These are phyloP conservation scores for Limonius californicus DNA, from an alignment of 1,140 invertebrate species.

Conservation along the genomic window DNA sequence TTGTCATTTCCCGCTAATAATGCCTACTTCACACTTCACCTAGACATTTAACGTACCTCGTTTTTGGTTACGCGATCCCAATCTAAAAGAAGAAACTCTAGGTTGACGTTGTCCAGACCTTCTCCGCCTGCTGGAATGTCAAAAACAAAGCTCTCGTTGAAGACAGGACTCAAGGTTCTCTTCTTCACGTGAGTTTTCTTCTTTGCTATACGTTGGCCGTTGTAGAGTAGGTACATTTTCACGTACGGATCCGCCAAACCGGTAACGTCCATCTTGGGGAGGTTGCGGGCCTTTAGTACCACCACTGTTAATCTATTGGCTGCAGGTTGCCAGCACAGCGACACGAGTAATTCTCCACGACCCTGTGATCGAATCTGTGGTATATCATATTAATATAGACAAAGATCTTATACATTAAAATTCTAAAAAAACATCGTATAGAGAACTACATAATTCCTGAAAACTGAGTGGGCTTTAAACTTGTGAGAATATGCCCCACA, in stretches of 20 bases:
- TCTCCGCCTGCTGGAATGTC: conserved; percentile 74
- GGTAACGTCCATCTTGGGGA: conserved; percentile 94
- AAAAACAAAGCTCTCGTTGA: conserved; percentile 95
- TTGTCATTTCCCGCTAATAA: no score
- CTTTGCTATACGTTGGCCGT: conserved; percentile 96
- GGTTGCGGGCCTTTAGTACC: conserved; percentile 86
- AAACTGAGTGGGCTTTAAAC: no score
- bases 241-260: conserved; percentile 93
- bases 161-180: conserved; percentile 94
- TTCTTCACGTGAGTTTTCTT: conserved; percentile 99
- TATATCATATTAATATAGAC: background rate
- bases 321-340: conserved; percentile 91
- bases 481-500: no score
- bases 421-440: no score
- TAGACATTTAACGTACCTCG: no score
- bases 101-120: conserved; percentile 81
- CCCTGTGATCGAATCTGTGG: conserved; percentile 80
- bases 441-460: no score
- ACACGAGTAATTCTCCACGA: conserved; percentile 85
- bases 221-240: conserved; percentile 90
- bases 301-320: conserved; percentile 85
- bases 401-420: no score
- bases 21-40: no score
- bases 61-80: conserved; percentile 98
- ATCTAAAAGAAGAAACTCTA: conserved; percentile 91